Evolutionary conservation across 2,797 vertebrate genomes (phyloP).

Genomic region (Malacoraja senta): DNA sequence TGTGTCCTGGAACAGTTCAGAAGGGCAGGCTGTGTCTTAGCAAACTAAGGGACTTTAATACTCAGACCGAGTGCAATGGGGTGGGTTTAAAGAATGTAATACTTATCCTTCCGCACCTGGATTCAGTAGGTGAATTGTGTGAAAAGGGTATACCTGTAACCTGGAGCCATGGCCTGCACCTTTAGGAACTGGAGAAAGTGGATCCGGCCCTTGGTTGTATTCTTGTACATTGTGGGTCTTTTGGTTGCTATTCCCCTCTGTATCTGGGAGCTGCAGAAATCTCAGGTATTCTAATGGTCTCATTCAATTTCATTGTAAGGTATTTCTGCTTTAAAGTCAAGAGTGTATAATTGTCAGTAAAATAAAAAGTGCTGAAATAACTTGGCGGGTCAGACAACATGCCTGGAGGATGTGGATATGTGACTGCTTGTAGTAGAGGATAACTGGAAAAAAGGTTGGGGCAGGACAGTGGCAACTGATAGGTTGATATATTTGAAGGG

Average conservation of each 20-base stretch:
- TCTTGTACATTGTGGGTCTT: constrained; percentile 75
- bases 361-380: too few species aligned
- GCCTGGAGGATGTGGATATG: too few species aligned
- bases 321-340: not conserved
- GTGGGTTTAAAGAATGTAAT: not conserved
- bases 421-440: too few species aligned
- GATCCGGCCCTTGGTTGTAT: constrained; percentile 83
- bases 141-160: not conserved
- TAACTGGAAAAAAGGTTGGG: too few species aligned
- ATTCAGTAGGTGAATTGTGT: not conserved
- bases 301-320: not conserved
- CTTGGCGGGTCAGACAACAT: too few species aligned
- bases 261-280: constrained; percentile 84
- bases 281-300: constrained; percentile 63
- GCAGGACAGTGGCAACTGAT: too few species aligned
- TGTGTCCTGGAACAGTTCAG: not conserved
- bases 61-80: not conserved
- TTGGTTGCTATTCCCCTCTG: constrained; percentile 78
- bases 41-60: not conserved
- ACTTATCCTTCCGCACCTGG: not conserved
- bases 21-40: not conserved
- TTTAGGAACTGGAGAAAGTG: constrained; percentile 90
- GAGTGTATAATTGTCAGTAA: too few species aligned
- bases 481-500: too few species aligned
- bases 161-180: constrained; percentile 77